phyloP scores from a whole-genome alignment of 2,888 invertebrate species.

The Helleia helle region DNA sequence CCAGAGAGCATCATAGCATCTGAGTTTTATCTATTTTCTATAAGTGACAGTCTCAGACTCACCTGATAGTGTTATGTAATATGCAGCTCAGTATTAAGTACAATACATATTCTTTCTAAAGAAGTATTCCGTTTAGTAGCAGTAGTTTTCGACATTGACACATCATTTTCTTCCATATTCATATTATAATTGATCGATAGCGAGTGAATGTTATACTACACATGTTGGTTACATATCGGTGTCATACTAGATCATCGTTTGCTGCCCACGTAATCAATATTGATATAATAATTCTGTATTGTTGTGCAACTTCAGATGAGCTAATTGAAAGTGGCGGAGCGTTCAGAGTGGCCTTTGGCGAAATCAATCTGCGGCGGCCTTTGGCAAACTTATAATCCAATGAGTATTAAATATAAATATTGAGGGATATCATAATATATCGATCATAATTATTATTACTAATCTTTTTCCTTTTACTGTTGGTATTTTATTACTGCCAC shows the following conservation, averaged over 20 bases:
- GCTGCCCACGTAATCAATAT: slow-evolving; percentile 1
- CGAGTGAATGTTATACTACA: neutral
- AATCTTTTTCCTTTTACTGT: too few relatives aligned
- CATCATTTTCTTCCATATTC: neutral
- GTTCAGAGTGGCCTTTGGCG: slow-evolving; percentile 3
- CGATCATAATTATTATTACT: too few relatives aligned
- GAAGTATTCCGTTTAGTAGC: neutral
- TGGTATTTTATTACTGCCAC: too few relatives aligned
- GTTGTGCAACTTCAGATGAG: neutral
- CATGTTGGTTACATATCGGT: neutral
- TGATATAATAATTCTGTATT: slow-evolving; percentile 6
- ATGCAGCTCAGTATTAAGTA: too few relatives aligned
- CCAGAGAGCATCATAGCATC: too few relatives aligned
- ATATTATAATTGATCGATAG: slow-evolving; percentile 4
- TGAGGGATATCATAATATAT: too few relatives aligned
- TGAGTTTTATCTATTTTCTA: too few relatives aligned
- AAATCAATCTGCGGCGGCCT: neutral
- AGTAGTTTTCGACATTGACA: neutral
- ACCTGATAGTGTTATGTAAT: too few relatives aligned
- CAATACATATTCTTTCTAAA: too few relatives aligned
- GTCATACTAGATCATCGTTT: neutral
- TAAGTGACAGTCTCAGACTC: too few relatives aligned
- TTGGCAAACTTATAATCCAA: neutral
- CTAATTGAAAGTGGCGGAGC: neutral
- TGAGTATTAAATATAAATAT: too few relatives aligned